Conservation (phyloP, 2,888 invertebrate genomes). For the Alviniconcha strummeri region DNA sequence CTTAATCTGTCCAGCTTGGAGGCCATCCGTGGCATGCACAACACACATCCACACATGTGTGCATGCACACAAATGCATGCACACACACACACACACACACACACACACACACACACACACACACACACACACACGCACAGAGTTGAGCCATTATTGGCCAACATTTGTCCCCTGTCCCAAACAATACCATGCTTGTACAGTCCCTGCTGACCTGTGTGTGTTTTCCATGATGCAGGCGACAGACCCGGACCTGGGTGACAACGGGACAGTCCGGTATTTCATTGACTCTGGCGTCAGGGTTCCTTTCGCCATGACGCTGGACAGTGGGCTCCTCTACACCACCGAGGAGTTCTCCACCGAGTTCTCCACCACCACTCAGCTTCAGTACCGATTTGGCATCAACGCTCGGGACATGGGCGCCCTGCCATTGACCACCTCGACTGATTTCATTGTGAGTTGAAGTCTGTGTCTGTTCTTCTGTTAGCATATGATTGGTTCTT, state of each 20-base stretch:
- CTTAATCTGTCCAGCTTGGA: too few relatives aligned
- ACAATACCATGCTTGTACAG: too few relatives aligned
- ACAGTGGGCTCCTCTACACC: slow-evolving; percentile 44
- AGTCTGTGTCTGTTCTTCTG: background rate
- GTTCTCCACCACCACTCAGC: background rate
- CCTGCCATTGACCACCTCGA: background rate
- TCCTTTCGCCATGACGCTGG: slow-evolving; percentile 77
- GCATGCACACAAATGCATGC: too few relatives aligned
- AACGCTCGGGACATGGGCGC: slow-evolving; percentile 52
- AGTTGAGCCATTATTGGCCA: too few relatives aligned
- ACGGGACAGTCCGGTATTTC: slow-evolving; percentile 84
- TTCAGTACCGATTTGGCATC: slow-evolving; percentile 43
- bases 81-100: too few relatives aligned
- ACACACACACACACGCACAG: too few relatives aligned
- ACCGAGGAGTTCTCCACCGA: slow-evolving; percentile 36
- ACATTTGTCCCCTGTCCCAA: too few relatives aligned
- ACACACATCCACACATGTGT: too few relatives aligned
- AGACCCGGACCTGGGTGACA: slow-evolving; percentile 89
- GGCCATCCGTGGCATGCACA: too few relatives aligned
- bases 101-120: too few relatives aligned
- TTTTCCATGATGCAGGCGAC: slow-evolving; percentile 78
- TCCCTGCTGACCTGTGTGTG: too few relatives aligned
- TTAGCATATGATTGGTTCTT: too few relatives aligned
- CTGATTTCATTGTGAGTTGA: slow-evolving; percentile 36
- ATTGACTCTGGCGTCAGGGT: slow-evolving; percentile 72